Base-by-base conservation (phyloP, 2,113 vertebrate species). In the Ascaphus truei region DNA sequence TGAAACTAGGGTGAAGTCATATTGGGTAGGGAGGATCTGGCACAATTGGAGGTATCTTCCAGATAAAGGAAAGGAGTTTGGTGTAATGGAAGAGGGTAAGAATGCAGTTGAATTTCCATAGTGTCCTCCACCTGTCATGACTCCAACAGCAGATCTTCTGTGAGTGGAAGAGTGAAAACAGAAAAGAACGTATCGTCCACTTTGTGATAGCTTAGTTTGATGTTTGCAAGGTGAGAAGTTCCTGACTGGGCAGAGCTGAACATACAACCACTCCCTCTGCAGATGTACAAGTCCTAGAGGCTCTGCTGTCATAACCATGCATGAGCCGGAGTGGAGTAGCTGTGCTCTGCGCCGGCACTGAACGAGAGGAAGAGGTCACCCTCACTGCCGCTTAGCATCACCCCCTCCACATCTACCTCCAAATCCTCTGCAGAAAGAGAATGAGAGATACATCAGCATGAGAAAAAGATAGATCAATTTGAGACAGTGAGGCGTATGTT, bases 381-480 rank as follows among this genome's bases (percentile, higher is more conserved):
- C 16, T 89, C 87, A 75, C 89, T 73, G 3, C 85, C 86, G 1
- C 85, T 76, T 2, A 93, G 93, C 71, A 91, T 88, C 6, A 82
- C 74, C 23, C 90, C 89, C 16, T 98, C 94, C 80, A 96, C 93
- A 0, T 97, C 94, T 33, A 96, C 86, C 75, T 96, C 94, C 0
- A 87, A 86, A 6, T 98, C 95, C 81, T 98, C 95, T 96, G 89
- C n/a, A 75, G 76, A 18, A 9, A 4, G 16, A 2, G 2, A 8
- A 15, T 4, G 25, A 22, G 12, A 6, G 27, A 48, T 4, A 16
- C 36, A 16, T 18, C 43, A 33, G 10, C 23, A 47, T 6, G 0
- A 16, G 5, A 45, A 31, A 16, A 26, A 41, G 6, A 10, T 43
- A 3, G 0, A 4, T 80, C 48, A 16, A 23, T 15, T 16, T n/a